A percentile compares a stretch with the other conserved stretches of the same genome.
phyloP scores from a whole-genome alignment of 2,888 invertebrate species.

The Hydroisotoma schaefferi region DNA sequence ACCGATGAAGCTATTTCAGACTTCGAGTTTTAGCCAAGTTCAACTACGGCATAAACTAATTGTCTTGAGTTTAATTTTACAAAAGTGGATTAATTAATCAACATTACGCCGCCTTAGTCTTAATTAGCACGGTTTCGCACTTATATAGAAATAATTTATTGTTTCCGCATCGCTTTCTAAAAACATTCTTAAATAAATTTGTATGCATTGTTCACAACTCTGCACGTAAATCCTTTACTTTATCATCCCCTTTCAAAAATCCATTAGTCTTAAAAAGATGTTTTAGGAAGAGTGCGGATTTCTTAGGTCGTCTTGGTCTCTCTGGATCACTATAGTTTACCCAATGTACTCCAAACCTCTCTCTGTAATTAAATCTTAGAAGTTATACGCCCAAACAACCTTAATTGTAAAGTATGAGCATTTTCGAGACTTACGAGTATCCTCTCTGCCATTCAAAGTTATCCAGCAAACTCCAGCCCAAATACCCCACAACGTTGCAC shows the following conservation, averaged over 20 bases:
- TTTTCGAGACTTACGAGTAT: constrained; percentile 20
- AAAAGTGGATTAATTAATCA: too few relatives aligned
- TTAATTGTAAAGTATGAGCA: too few relatives aligned
- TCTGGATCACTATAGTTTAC: constrained; percentile 39
- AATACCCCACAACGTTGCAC: constrained; percentile 38
- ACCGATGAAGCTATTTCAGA: too few relatives aligned
- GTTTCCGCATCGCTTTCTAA: too few relatives aligned
- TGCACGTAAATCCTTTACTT: background rate
- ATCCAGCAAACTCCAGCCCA: constrained; percentile 40
- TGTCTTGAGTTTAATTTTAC: too few relatives aligned
- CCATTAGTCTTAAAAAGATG: constrained; percentile 40
- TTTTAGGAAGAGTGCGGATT: constrained; percentile 33
- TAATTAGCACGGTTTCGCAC: too few relatives aligned
- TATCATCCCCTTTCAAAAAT: constrained; percentile 11
- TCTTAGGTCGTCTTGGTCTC: constrained; percentile 31
- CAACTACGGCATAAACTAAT: too few relatives aligned
- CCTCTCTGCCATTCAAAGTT: constrained; percentile 41
- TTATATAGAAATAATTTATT: too few relatives aligned
- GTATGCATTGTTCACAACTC: too few relatives aligned
- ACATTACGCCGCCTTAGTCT: too few relatives aligned
- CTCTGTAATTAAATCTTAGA: constrained; percentile 14
- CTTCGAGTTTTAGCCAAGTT: too few relatives aligned
- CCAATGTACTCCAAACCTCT: constrained; percentile 43
- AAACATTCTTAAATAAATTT: too few relatives aligned
- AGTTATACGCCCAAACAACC: background rate